These are phyloP conservation scores for Xestia rhomboidea DNA, from an alignment of 2,888 invertebrate species.

Conservation along the genomic window DNA sequence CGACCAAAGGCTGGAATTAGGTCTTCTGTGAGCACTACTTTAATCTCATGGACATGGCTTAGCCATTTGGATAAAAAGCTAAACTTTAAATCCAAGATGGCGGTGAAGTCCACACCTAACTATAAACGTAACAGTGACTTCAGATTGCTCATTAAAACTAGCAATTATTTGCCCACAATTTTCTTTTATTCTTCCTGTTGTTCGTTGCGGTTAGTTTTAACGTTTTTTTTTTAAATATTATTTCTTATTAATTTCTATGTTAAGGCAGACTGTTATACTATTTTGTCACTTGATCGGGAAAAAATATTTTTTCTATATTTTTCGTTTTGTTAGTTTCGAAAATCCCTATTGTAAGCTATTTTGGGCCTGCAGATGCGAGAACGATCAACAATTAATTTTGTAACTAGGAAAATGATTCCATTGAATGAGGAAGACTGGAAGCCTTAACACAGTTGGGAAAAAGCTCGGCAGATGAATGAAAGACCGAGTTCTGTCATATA, in stretches of 20 bases:
- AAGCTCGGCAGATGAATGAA: not conserved
- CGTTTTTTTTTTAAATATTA: slow-evolving; percentile 36
- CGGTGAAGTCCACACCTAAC: slow-evolving; percentile 15
- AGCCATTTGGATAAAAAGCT: not conserved
- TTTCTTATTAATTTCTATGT: slow-evolving; percentile 59
- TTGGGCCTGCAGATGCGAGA: slow-evolving; percentile 17
- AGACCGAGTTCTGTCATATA: not conserved
- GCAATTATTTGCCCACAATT: slow-evolving; percentile 17
- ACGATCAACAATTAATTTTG: not conserved
- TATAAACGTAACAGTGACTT: slow-evolving; percentile 32
- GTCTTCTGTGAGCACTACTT: slow-evolving; percentile 6
- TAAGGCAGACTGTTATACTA: slow-evolving; percentile 64
- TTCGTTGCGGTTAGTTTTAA: slow-evolving; percentile 33
- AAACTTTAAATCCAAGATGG: slow-evolving; percentile 20
- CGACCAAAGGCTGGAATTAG: not conserved
- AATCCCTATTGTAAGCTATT: slow-evolving; percentile 11
- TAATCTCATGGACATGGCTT: slow-evolving; percentile 46
- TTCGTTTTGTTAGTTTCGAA: slow-evolving; percentile 19
- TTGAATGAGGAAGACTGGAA: slow-evolving; percentile 19
- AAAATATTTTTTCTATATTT: slow-evolving; percentile 43
- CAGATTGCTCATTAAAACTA: slow-evolving; percentile 9
- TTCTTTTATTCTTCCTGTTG: not conserved
- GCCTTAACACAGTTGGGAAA: not conserved
- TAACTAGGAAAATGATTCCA: slow-evolving; percentile 9
- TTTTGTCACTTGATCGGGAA: slow-evolving; percentile 59